These are phyloP conservation scores for Boloria euphrosyne DNA, from an alignment of 2,888 invertebrate genomes.

Conservation along the genomic window DNA sequence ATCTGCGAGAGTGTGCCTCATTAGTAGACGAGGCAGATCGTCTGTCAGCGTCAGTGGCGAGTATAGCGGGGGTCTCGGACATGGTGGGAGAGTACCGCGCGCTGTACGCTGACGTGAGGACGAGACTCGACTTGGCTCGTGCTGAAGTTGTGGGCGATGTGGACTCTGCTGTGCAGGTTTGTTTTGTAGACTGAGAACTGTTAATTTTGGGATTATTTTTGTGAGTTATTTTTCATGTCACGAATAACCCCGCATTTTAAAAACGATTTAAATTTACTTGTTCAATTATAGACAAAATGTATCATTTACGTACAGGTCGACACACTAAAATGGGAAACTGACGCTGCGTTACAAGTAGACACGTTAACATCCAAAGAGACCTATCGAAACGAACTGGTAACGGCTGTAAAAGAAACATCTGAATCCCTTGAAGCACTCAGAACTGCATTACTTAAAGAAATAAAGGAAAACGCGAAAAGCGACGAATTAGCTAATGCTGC, in stretches of 20 bases:
- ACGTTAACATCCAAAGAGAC: slow-evolving; percentile 93
- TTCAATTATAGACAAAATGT: no score
- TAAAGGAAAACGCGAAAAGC: slow-evolving; percentile 77
- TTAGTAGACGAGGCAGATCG: slow-evolving; percentile 68
- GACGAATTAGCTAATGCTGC: slow-evolving; percentile 84
- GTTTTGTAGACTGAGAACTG: not conserved
- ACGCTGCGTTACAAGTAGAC: slow-evolving; percentile 91
- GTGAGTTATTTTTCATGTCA: no score
- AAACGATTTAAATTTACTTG: no score
- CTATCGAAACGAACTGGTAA: slow-evolving; percentile 88
- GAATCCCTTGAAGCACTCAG: slow-evolving; percentile 86
- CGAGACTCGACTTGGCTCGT: slow-evolving; percentile 62
- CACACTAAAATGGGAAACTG: slow-evolving; percentile 88
- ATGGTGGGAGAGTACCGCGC: slow-evolving; percentile 72
- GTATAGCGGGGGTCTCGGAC: slow-evolving; percentile 56
- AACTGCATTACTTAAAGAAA: slow-evolving; percentile 68
- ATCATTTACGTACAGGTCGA: slow-evolving; percentile 81
- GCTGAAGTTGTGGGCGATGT: slow-evolving; percentile 67
- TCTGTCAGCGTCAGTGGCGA: slow-evolving; percentile 52
- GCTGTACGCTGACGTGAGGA: slow-evolving; percentile 62
- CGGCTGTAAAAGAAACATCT: slow-evolving; percentile 88
- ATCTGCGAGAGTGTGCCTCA: slow-evolving; percentile 63
- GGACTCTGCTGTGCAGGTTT: slow-evolving; percentile 71
- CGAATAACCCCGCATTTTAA: no score
- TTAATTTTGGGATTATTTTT: no score